Evolutionary conservation across 2,797 vertebrate genomes (phyloP), one percentile per base, ranked within the genome.

Genomic region (Diglossa cyanea): DNA sequence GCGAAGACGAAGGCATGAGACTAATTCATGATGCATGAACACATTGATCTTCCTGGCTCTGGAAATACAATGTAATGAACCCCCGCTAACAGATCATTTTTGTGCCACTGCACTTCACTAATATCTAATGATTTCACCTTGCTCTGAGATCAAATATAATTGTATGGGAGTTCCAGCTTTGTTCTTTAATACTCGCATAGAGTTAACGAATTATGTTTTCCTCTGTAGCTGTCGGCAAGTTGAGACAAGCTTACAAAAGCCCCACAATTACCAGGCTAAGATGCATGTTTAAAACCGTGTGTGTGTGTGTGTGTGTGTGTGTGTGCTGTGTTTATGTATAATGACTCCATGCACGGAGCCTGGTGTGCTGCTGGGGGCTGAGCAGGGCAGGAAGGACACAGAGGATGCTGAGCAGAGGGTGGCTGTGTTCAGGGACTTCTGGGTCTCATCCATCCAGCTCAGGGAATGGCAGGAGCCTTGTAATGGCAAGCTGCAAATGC

Each of bases 121-220:
- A 98, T 98, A 98, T 97, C 98, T 98, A 98, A 98, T 98, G 98
- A 98, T 98, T 98, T 98, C 98, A 97, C 98, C 98, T 98, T 98
- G 98, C 96, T 96, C 97, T 93, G 93, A 97, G 98, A 98, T 97
- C 96, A 97, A 96, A 98, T 96, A 97, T 98, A 98, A 98, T 98
- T 97, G 98, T 97, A 97, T 97, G 97, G 98, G 98, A 98, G 97
- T 97, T 98, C 94, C 97, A 97, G 96, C 97, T 98, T 97, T 97
- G 97, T 97, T 97, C 97, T 97, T 82, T 96, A 97, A 97, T 96
- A 92, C 35, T 12, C 19, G 50, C 94, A 62, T 85, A 88, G 96
- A 30, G 48, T 75, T 96, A 96, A 97, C 96, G 70, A 88, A 95
- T 92, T 93, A 92, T 98, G 97, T 97, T 97, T 96, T 95, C 95